Evolutionary conservation across 1,140 invertebrate species (phyloP).

Genomic region (Cotesia chilonis): DNA sequence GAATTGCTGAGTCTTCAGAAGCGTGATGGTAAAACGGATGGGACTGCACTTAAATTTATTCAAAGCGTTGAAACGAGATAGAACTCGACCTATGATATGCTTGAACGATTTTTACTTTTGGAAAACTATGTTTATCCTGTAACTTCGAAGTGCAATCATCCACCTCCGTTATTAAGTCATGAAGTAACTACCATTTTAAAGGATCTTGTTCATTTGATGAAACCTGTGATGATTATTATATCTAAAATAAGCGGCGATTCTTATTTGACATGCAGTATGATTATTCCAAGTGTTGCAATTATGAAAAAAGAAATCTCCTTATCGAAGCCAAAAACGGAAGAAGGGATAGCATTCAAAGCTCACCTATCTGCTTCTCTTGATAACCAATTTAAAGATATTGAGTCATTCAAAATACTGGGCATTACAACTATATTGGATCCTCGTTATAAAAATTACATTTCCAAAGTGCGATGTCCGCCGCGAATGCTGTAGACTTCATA

Average conservation of each 20-base stretch:
- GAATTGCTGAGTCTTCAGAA: conserved; percentile 37
- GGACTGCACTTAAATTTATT: conserved; percentile 42
- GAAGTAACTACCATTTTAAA: conserved; percentile 51
- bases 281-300: conserved; percentile 59
- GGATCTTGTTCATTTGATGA: conserved; percentile 49
- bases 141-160: conserved; percentile 46
- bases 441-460: too few species aligned
- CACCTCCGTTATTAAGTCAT: conserved; percentile 50
- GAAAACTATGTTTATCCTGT: conserved; percentile 50
- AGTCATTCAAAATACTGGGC: too few species aligned
- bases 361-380: too few species aligned
- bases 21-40: conserved; percentile 37
- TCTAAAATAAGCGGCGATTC: conserved; percentile 59
- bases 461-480: too few species aligned
- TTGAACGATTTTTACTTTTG: conserved; percentile 47
- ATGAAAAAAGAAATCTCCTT: conserved; percentile 50
- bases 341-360: conserved; percentile 42
- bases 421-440: too few species aligned
- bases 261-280: conserved; percentile 58
- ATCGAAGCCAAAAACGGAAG: conserved; percentile 40
- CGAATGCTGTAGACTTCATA: conserved; percentile 1
- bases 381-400: too few species aligned
- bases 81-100: conserved; percentile 53
- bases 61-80: conserved; percentile 51
- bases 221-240: conserved; percentile 56